Percentiles rank a stretch among this genome's conserved stretches.
These are phyloP conservation scores for Trichogramma pretiosum DNA, from an alignment of 1,140 invertebrate species.

Conservation along the genomic window DNA sequence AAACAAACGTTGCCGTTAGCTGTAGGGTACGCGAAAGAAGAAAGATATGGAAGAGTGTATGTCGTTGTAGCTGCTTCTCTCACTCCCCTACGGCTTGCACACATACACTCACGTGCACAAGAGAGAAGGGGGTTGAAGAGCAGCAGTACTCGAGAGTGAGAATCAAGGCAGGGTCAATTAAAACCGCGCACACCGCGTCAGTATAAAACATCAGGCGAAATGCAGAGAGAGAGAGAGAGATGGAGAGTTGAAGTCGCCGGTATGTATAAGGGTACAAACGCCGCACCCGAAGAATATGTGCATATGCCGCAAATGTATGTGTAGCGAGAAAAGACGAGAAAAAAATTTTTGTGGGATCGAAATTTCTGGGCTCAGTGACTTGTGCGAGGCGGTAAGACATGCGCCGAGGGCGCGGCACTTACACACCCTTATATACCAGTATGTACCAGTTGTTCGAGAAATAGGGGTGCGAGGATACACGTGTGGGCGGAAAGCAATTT, in stretches of 20 bases:
- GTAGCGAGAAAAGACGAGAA: too few species aligned
- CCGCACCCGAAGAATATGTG: too few species aligned
- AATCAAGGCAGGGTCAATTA: constrained; percentile 40
- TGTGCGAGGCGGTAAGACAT: too few species aligned
- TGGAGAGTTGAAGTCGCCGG: not conserved
- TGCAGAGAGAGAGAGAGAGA: constrained; percentile 1
- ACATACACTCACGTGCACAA: not conserved
- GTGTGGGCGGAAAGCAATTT: too few species aligned
- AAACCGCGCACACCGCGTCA: constrained; percentile 25
- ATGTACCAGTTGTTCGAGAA: too few species aligned
- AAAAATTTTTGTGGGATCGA: too few species aligned
- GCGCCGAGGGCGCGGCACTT: too few species aligned
- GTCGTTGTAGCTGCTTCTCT: not conserved
- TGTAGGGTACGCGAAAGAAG: not conserved
- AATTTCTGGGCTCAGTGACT: too few species aligned
- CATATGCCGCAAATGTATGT: not conserved
- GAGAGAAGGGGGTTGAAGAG: too few species aligned
- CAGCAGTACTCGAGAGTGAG: constrained; percentile 26
- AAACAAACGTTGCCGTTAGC: not conserved
- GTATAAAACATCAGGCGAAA: constrained; percentile 19
- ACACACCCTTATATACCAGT: too few species aligned
- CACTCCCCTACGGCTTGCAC: not conserved
- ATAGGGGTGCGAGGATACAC: too few species aligned
- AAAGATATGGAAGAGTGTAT: not conserved
- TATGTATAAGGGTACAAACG: too few species aligned